Evolutionary conservation across 2,888 invertebrate species (phyloP), one percentile per base, ranked within the genome.

Genomic region (Caenorhabditis sp.): DNA sequence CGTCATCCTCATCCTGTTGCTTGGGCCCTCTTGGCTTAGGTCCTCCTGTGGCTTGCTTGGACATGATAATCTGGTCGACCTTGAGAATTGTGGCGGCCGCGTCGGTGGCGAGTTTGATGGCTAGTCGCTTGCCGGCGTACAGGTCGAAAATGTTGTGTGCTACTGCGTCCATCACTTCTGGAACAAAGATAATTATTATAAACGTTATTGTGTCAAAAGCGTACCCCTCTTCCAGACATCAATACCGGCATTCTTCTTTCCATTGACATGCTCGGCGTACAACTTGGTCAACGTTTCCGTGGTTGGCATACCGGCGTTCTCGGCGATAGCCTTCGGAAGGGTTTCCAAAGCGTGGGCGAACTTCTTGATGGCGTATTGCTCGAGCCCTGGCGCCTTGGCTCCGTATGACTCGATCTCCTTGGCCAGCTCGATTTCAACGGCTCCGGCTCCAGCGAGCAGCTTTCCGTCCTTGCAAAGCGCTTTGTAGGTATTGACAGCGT

Each of bases 401-500:
- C 97, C 98, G 92, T 95, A 97, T 72, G 95, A 95, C 7, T 95
- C 94, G 19, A 99, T 94, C 91, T 95, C 95, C 82, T 95, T 95
- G 0, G 98, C 96, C 79, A 99, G 93, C 93, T 97, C 97, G 73
- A 98, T 95, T 94, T 99, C 99, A 1, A 95, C 95, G 2, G 98
- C 98, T 59, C 98, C 98, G 72, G 96, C 99, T 66, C 99, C 99
- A 58, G 98, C 95, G 26, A 99, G 93, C 90, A 96, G 95, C 76
- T 86, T 86, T 44, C 81, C 87, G 89, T 94, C 96, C 92, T 95
- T 95, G 0, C 96, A 95, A 47, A 97, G 94, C 70, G 96, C 95
- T 93, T 99, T 99, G 93, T 96, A 99, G 41, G 97, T 98, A 93
- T 99, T 99, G 24, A 99, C 97, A 83, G 97, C 99, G 94, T 99